phyloP scores from a whole-genome alignment of 2,888 invertebrate genomes.

The Crossocerus cetratus region DNA sequence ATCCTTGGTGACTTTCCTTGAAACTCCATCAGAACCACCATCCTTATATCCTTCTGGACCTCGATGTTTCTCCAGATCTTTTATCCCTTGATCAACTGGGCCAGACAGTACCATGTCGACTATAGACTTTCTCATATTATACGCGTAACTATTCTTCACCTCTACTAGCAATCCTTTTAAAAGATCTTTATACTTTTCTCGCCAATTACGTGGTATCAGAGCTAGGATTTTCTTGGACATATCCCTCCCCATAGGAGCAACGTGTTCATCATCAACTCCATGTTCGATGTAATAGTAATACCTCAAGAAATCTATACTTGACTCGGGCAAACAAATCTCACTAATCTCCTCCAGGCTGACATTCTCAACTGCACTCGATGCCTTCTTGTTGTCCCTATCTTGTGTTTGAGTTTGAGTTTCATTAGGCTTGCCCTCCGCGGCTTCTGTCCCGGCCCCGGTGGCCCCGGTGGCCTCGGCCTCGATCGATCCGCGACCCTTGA shows the following conservation, averaged over 20 bases:
- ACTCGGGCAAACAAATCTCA: constrained; percentile 67
- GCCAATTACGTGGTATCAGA: constrained; percentile 82
- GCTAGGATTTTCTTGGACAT: constrained; percentile 83
- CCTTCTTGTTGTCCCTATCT: constrained; percentile 5
- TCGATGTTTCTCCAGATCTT: too few species aligned
- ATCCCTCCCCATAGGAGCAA: constrained; percentile 88
- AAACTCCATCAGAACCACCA: background rate
- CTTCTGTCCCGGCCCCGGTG: too few species aligned
- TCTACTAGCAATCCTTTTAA: constrained; percentile 84
- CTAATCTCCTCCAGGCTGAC: constrained; percentile 70
- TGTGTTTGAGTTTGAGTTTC: background rate
- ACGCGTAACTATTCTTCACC: constrained; percentile 90
- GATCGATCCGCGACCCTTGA: background rate
- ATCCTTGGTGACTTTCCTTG: background rate
- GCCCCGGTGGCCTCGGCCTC: background rate
- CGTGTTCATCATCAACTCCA: constrained; percentile 93
- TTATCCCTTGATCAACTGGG: constrained; percentile 74
- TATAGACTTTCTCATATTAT: constrained; percentile 93
- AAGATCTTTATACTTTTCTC: constrained; percentile 80
- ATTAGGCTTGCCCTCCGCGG: background rate
- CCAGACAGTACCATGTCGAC: constrained; percentile 94
- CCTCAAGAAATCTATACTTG: constrained; percentile 85
- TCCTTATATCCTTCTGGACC: background rate
- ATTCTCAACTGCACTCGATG: constrained; percentile 77
- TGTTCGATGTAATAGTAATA: constrained; percentile 95